Conservation (phyloP, 2,888 invertebrate genomes). For the Campoletis raptor region DNA sequence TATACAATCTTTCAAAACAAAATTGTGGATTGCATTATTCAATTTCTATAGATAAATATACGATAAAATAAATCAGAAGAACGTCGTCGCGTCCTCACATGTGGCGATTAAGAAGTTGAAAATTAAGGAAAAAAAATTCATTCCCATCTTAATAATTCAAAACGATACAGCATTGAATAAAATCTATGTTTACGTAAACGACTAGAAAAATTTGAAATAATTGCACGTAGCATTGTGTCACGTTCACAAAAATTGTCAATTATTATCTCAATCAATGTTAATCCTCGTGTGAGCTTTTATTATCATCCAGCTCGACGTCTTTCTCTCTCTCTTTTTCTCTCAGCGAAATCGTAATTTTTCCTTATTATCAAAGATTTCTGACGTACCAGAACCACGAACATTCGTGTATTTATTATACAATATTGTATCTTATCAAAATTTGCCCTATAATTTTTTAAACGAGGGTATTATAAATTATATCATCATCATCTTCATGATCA, state of each 20-base stretch:
- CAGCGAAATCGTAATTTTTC: not conserved
- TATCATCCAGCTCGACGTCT: constrained; percentile 1
- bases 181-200: not conserved
- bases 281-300: constrained; percentile 13
- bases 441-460: too few relatives aligned
- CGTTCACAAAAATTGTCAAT: constrained; percentile 30
- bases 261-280: constrained; percentile 26
- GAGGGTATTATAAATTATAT: too few relatives aligned
- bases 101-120: not conserved
- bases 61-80: not conserved
- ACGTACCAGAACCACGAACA: too few relatives aligned
- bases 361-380: too few relatives aligned
- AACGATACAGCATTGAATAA: not conserved
- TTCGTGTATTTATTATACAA: too few relatives aligned
- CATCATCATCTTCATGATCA: too few relatives aligned
- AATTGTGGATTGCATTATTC: not conserved
- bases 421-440: too few relatives aligned
- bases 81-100: not conserved
- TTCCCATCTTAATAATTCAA: too few relatives aligned
- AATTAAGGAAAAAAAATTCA: not conserved
- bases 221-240: constrained; percentile 8
- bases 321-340: not conserved
- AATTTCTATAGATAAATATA: not conserved
- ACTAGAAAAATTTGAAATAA: not conserved
- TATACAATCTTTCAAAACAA: not conserved